Conservation (phyloP, 1,140 invertebrate genomes). For the Nasonia longicornis region DNA sequence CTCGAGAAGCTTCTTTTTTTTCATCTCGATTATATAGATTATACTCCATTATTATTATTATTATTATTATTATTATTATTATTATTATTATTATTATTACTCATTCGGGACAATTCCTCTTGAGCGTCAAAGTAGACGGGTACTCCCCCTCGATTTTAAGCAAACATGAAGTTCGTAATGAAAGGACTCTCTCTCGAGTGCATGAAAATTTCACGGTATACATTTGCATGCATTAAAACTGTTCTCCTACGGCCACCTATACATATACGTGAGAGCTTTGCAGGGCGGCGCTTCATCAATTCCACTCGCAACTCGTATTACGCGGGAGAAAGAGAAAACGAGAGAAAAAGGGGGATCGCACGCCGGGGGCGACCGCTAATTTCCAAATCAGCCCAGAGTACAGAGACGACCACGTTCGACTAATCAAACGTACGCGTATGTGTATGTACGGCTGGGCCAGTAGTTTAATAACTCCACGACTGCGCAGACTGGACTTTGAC, state of each 20-base stretch:
- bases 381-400: not conserved
- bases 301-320: not conserved
- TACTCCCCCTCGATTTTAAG: not conserved
- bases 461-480: not conserved
- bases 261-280: not conserved
- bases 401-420: not conserved
- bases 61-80: too few relatives aligned
- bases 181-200: not conserved
- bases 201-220: not conserved
- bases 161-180: not conserved
- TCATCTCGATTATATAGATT: not conserved
- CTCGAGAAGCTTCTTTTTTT: not conserved
- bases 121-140: not conserved
- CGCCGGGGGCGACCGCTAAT: not conserved
- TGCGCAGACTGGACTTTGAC: not conserved
- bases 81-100: too few relatives aligned
- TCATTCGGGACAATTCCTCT: not conserved
- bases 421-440: not conserved
- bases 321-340: too few relatives aligned
- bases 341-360: not conserved
- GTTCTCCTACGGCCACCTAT: not conserved
- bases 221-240: not conserved
- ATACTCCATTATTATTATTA: not conserved
- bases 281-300: not conserved
- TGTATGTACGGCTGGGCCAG: not conserved